A percentile compares a stretch with the other conserved stretches of the same genome.
Evolutionary conservation across 30 jellyfish, hydroid and myxozoan genomes (phyloP).

Genomic region (Aurelia aurita complex sp. Pacific): DNA sequence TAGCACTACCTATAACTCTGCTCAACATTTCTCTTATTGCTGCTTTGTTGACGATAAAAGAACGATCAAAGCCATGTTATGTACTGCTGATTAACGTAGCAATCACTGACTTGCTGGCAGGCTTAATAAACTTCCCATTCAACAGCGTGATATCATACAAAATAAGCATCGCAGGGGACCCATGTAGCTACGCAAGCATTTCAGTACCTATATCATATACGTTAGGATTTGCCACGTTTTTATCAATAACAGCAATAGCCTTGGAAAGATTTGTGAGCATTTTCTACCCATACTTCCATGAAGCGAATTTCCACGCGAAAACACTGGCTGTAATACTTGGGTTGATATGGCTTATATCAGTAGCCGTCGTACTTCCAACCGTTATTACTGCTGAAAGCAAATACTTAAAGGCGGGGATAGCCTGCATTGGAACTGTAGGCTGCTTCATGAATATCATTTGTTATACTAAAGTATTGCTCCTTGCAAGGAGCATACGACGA

Average conservation of each 20-base stretch:
- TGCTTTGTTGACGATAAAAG: slow-evolving; percentile 20
- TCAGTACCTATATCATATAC: slow-evolving; percentile 32
- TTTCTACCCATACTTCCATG: slow-evolving; percentile 46
- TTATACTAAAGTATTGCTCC: slow-evolving; percentile 15
- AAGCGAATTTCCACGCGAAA: slow-evolving; percentile 3
- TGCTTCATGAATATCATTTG: slow-evolving; percentile 7
- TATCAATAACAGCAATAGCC: slow-evolving; percentile 32
- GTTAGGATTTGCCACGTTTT: slow-evolving; percentile 39
- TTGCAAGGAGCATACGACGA: slow-evolving; percentile 37
- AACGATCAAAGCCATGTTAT: slow-evolving; percentile 50
- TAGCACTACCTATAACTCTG: slow-evolving; percentile 32
- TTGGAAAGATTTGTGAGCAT: slow-evolving; percentile 41
- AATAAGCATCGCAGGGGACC: slow-evolving; percentile 12
- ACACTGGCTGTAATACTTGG: neutral
- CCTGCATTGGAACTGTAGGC: slow-evolving; percentile 25
- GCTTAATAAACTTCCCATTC: slow-evolving; percentile 23
- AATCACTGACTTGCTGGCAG: slow-evolving; percentile 37
- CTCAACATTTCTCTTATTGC: slow-evolving; percentile 8
- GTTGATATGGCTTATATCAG: slow-evolving; percentile 23
- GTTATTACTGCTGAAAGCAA: neutral
- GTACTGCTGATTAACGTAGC: slow-evolving; percentile 35
- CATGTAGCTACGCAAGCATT: slow-evolving; percentile 23
- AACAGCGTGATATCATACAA: slow-evolving; percentile 19
- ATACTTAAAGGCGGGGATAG: neutral
- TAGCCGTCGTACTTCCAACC: neutral